Percentiles rank a stretch among this genome's conserved stretches.
Conservation (phyloP, 2,797 vertebrate species). For the Acipenser transmontanus region DNA sequence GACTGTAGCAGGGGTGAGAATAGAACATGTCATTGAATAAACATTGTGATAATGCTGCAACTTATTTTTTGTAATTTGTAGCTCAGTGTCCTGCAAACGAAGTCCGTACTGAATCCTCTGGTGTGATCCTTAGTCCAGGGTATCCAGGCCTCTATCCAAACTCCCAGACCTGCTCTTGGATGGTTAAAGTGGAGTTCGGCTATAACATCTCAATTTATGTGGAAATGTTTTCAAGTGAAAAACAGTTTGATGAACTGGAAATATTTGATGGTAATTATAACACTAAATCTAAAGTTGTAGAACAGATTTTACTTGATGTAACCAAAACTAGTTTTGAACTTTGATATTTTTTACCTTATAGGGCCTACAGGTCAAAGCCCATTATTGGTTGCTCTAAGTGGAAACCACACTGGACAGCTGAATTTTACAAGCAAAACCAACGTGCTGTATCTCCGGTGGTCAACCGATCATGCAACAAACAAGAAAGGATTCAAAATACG, state of each 20-base stretch:
- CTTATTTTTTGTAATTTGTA: slow-evolving; percentile 33
- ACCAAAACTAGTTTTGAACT: too few species aligned
- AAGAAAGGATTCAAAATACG: slow-evolving; percentile 96
- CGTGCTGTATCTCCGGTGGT: slow-evolving; percentile 89
- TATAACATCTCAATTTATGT: slow-evolving; percentile 86
- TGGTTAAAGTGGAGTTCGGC: slow-evolving; percentile 72
- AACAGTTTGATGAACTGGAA: slow-evolving; percentile 91
- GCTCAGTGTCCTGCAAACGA: slow-evolving; percentile 95
- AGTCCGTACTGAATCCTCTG: slow-evolving; percentile 84
- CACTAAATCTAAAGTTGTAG: too few species aligned
- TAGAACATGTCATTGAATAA: too few species aligned
- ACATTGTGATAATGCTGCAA: too few species aligned
- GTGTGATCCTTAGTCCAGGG: slow-evolving; percentile 89
- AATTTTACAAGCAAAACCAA: slow-evolving; percentile 89
- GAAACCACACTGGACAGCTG: slow-evolving; percentile 84
- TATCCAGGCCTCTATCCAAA: slow-evolving; percentile 92
- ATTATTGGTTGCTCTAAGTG: slow-evolving; percentile 84
- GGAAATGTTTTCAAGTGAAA: slow-evolving; percentile 95
- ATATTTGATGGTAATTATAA: slow-evolving; percentile 85
- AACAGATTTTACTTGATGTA: too few species aligned
- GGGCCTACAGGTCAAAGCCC: slow-evolving; percentile 91
- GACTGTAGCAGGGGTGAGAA: too few species aligned
- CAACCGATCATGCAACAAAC: slow-evolving; percentile 94
- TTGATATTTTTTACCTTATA: slow-evolving; percentile 29
- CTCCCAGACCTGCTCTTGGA: slow-evolving; percentile 96